A percentile compares a stretch with the other conserved stretches of the same genome.
These are phyloP conservation scores for Scelioninae gen. 2 DNA, from an alignment of 2,888 invertebrate species.

Conservation along the genomic window DNA sequence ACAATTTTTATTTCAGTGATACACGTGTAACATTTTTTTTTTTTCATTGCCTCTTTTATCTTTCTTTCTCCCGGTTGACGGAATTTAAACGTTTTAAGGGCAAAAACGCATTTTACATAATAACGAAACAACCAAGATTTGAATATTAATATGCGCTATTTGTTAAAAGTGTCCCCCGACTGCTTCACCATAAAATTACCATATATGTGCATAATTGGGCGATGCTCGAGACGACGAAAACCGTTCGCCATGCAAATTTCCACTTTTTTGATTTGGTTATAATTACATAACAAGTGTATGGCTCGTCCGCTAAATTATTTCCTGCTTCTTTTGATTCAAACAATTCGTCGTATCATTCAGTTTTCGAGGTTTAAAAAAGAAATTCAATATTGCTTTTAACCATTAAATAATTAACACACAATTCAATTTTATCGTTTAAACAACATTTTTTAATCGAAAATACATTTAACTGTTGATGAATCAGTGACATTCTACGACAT, in stretches of 20 bases:
- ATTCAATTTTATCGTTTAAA: no score
- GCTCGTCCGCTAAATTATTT: no score
- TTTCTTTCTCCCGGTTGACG: background rate
- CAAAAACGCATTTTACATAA: constrained; percentile 38
- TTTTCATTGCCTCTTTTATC: background rate
- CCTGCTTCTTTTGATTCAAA: no score
- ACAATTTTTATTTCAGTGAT: no score
- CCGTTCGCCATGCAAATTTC: constrained; percentile 43
- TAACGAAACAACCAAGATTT: constrained; percentile 37
- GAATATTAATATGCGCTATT: constrained; percentile 56
- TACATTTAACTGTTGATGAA: no score
- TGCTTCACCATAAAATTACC: constrained; percentile 56
- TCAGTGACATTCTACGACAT: no score
- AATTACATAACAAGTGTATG: no score
- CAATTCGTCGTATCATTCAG: background rate
- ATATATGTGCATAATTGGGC: constrained; percentile 54
- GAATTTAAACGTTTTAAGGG: constrained; percentile 28
- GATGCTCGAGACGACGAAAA: constrained; percentile 33
- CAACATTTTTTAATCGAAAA: no score
- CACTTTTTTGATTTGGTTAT: constrained; percentile 27
- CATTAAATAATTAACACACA: no score
- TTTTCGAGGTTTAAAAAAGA: background rate
- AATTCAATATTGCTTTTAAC: no score
- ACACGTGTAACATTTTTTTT: no score
- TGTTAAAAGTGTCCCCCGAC: constrained; percentile 48